Base-by-base conservation (phyloP, 2,888 invertebrate species). In the Xestobium rufovillosum region DNA sequence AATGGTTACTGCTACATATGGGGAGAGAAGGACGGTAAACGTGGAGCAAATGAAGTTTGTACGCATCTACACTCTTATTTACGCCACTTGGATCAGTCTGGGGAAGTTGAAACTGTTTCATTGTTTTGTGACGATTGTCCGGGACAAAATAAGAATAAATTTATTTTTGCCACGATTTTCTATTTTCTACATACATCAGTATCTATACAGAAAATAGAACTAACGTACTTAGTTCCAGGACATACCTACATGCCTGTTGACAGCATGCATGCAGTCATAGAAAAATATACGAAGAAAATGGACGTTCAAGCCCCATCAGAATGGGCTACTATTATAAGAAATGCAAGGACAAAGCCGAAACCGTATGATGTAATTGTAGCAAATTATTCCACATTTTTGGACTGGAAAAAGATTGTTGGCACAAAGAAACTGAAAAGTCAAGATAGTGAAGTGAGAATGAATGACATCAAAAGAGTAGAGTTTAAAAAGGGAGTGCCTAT, bases 221-320 rank as follows among this genome's bases (percentile, higher is more conserved):
- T 57, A 2, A 53, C 52, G 30, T 56, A 44, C 31, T 39, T 57
- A 16, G 34, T 56, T n/a, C 44, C 54, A 2, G 56, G 56, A 3
- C 56, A 56, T 14, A 51, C 52, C 14, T 49, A 51, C 26, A 56
- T 57, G 56, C 51, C 53, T 3, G 52, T 53, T 2, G 53, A 52
- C 33, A 41, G 31, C 9, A 42, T 45, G 38, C 45, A 47, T 32
- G 41, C 49, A 31, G 38, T 41, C 9, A 51, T 51, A 12, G 51
- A 51, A 30, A 28, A 42, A 15, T 39, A 41, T 37, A 45, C 45
- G 9, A 33, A 15, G 34, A 49, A 44, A 34, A 36, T 48, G 19
- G 47, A 42, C 31, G 44, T 51, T 14, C 49, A 46, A 47, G 42
- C 41, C 17, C 49, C 51, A 15, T 48, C 47, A 2, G 47, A 53